A percentile compares a stretch with the other conserved stretches of the same genome.
Conservation (phyloP, 2,113 vertebrate genomes). For the Shinisaurus crocodilurus region DNA sequence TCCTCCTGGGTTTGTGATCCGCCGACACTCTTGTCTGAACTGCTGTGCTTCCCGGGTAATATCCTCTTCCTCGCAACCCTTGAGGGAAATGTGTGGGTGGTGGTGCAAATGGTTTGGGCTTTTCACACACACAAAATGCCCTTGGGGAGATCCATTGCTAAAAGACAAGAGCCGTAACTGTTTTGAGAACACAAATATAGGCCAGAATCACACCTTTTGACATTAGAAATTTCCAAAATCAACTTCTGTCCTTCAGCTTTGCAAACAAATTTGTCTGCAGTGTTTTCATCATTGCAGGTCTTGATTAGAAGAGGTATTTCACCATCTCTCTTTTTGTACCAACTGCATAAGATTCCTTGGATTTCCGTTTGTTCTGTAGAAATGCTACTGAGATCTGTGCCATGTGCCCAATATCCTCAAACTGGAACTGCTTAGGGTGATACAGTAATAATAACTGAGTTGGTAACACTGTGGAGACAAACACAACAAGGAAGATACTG, state of each 20-base stretch:
- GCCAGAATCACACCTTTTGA: fast-evolving
- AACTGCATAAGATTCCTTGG: fast-evolving
- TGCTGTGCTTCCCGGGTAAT: no score
- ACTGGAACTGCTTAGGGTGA: background rate
- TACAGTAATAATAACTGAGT: background rate
- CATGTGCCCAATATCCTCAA: background rate
- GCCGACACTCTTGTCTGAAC: no score
- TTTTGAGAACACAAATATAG: background rate
- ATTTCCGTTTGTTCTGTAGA: fast-evolving
- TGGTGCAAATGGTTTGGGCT: no score
- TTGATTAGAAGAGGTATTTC: background rate
- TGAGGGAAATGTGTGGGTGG: no score
- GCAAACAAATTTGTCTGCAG: background rate
- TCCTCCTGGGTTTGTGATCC: no score
- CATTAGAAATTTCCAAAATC: fast-evolving
- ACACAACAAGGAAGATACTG: background rate
- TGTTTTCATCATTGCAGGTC: background rate
- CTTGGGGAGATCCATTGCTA: no score
- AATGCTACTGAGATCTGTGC: background rate
- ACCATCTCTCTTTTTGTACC: background rate
- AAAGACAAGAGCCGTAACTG: no score
- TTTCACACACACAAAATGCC: no score
- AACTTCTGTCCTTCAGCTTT: fast-evolving
- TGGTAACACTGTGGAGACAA: background rate
- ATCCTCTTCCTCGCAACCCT: no score